phyloP scores from a whole-genome alignment of 2,888 invertebrate species.

The Agonopterix subpropinquella region DNA sequence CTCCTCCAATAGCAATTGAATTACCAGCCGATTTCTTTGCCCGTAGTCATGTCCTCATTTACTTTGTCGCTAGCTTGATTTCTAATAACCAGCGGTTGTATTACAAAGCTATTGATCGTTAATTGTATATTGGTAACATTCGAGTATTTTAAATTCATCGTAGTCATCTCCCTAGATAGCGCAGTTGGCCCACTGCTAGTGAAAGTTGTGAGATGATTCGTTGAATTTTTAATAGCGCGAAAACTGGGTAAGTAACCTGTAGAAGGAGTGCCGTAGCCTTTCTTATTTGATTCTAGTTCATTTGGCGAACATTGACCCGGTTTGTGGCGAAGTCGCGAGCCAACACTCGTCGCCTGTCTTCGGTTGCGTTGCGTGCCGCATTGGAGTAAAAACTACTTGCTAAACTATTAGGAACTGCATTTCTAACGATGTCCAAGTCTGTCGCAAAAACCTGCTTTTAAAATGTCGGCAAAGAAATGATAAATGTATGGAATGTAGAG shows the following conservation, averaged over 20 bases:
- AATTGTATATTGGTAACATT: background rate
- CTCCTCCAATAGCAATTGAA: constrained; percentile 46
- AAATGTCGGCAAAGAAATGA: no score
- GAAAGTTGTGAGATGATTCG: constrained; percentile 70
- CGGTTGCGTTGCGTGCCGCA: constrained; percentile 18
- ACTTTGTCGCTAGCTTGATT: constrained; percentile 4
- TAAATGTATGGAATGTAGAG: no score
- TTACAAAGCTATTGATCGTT: background rate
- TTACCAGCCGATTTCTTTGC: constrained; percentile 30
- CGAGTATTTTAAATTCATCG: background rate
- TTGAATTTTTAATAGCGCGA: constrained; percentile 67
- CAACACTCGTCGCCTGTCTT: constrained; percentile 16
- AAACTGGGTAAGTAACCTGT: constrained; percentile 65
- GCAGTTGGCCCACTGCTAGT: constrained; percentile 45
- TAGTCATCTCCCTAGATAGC: constrained; percentile 22
- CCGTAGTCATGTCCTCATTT: constrained; percentile 12
- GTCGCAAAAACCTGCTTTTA: no score
- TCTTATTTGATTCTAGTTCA: constrained; percentile 63
- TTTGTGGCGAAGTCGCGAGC: constrained; percentile 26
- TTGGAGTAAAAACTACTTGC: background rate
- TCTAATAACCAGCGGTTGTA: background rate
- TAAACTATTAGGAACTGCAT: background rate
- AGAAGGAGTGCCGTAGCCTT: constrained; percentile 58
- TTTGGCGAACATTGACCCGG: constrained; percentile 57
- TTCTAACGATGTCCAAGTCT: no score